These are phyloP conservation scores for Oreocharis arfaki DNA, from an alignment of 2,113 vertebrate genomes.

Conservation along the genomic window DNA sequence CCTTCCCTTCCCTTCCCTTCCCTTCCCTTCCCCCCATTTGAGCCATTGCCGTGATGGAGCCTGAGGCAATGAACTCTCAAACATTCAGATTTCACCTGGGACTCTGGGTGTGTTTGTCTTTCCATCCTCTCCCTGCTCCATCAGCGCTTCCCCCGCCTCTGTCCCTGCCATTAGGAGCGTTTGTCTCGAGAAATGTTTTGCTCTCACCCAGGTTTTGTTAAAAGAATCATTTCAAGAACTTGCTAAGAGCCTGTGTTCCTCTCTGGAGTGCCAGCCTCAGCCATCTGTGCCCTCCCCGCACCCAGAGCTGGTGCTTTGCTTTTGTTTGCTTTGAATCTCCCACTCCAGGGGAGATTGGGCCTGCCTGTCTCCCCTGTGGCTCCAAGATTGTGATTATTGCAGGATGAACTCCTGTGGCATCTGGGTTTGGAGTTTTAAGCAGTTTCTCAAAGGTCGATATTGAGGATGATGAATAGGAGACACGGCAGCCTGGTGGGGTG, in stretches of 20 bases:
- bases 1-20: neutral
- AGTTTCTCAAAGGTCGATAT: neutral
- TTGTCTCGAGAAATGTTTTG: neutral
- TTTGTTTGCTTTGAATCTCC: neutral
- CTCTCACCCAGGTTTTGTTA: neutral
- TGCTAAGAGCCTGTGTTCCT: neutral
- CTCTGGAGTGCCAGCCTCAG: conserved; percentile 12
- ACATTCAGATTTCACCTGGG: neutral
- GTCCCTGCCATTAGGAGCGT: neutral
- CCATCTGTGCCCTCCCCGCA: conserved; percentile 38
- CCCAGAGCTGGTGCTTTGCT: neutral
- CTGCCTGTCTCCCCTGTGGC: neutral
- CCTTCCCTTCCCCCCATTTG: neutral
- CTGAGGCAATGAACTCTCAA: neutral
- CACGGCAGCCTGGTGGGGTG: neutral
- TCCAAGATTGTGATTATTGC: neutral
- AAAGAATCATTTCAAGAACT: neutral
- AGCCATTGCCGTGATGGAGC: neutral
- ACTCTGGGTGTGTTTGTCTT: neutral
- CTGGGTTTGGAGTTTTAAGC: neutral
- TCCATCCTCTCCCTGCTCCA: neutral
- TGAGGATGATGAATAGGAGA: neutral
- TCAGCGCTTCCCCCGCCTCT: neutral
- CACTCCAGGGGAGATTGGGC: neutral
- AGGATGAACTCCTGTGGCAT: neutral